Conservation (phyloP, 2,797 vertebrate genomes). For the Eulemur mongoz region DNA sequence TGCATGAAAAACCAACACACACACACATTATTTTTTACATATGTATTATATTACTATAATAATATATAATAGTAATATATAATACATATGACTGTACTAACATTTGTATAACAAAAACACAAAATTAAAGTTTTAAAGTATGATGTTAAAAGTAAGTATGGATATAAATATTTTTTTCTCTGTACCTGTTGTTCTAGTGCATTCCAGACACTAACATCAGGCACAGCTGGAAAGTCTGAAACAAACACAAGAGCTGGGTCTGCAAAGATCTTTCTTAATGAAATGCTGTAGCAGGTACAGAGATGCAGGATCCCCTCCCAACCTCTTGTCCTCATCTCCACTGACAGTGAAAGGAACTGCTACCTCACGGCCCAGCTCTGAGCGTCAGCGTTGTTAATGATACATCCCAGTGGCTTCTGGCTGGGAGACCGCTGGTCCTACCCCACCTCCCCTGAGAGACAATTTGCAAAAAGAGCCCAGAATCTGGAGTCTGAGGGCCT, state of each 20-base stretch:
- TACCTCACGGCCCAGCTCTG: background rate
- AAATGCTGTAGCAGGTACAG: too few species aligned
- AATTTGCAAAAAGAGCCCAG: background rate
- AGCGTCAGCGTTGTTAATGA: background rate
- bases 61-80: background rate
- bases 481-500: background rate
- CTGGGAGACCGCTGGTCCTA: fast-evolving
- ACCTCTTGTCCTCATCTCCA: background rate
- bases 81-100: background rate
- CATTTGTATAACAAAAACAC: background rate
- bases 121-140: background rate
- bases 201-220: background rate
- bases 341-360: background rate
- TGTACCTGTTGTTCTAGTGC: background rate
- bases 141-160: background rate
- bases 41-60: background rate
- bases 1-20: background rate
- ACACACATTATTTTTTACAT: background rate
- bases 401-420: background rate
- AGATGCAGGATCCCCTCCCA: fast-evolving
- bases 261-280: background rate
- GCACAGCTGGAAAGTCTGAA: background rate
- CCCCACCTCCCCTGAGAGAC: background rate
- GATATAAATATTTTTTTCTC: background rate
- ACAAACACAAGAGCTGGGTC: background rate